Conservation (phyloP, 2,113 vertebrate genomes). For the Casuarius casuarius region DNA sequence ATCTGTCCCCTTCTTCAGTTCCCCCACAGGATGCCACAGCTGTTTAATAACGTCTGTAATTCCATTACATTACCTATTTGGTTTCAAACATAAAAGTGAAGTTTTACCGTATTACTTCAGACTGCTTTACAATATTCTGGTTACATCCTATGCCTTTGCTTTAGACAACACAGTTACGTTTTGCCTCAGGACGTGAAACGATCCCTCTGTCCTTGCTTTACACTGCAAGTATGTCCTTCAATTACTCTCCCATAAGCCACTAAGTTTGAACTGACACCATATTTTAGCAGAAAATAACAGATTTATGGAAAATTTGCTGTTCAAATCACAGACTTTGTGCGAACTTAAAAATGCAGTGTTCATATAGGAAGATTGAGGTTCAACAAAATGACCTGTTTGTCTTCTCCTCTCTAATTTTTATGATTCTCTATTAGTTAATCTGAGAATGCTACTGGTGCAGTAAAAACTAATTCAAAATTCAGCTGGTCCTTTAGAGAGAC, state of each 20-base stretch:
- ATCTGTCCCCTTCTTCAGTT: background rate
- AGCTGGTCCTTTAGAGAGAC: background rate
- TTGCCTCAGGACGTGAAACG: background rate
- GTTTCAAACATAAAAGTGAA: background rate
- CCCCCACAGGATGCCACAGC: background rate
- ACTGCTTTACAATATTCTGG: background rate
- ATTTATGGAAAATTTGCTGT: background rate
- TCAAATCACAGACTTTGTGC: background rate
- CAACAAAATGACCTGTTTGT: background rate
- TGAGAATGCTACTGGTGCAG: rapidly evolving
- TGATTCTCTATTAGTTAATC: background rate
- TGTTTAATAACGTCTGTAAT: background rate
- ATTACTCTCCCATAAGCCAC: background rate
- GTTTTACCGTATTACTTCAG: background rate
- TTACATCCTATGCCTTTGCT: background rate
- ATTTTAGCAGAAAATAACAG: background rate
- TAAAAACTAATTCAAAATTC: background rate
- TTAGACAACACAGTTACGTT: background rate
- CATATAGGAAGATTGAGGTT: background rate
- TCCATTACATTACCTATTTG: background rate
- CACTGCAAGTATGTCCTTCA: background rate
- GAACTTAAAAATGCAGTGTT: background rate
- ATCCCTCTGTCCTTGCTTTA: background rate
- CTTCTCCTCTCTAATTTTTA: background rate
- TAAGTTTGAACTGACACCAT: background rate